Conservation (phyloP, 37 sponge, comb jelly and placozoan genomes). For the Diacarnus erythraeanus region DNA sequence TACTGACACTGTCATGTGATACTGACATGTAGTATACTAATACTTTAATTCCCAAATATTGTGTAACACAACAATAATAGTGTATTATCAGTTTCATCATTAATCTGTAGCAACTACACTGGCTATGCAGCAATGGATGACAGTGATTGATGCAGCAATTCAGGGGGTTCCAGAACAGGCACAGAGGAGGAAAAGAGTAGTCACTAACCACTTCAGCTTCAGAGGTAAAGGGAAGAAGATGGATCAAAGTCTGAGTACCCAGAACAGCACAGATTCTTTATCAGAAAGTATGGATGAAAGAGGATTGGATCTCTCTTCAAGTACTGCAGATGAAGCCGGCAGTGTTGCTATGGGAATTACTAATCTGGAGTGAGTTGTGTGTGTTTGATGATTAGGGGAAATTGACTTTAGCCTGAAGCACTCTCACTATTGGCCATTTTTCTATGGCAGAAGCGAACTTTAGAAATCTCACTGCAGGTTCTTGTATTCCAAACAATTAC, state of each 20-base stretch:
- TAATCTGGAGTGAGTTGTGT: neutral
- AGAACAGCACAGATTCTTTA: neutral
- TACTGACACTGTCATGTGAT: too few species aligned
- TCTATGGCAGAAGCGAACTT: too few species aligned
- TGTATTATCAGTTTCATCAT: too few species aligned
- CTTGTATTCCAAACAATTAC: too few species aligned
- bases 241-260: neutral
- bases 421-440: too few species aligned
- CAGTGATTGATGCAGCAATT: conserved; percentile 89
- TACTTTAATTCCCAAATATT: too few species aligned
- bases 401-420: too few species aligned
- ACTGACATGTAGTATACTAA: too few species aligned
- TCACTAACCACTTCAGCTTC: conserved; percentile 32
- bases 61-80: too few species aligned
- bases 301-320: neutral
- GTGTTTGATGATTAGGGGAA: neutral
- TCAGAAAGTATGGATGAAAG: neutral
- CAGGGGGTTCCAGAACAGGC: conserved; percentile 85
- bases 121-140: conserved; percentile 86
- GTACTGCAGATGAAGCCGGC: neutral
- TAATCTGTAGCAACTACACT: conserved; percentile 34
- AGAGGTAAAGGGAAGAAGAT: neutral
- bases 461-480: too few species aligned
- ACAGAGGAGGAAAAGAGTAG: conserved; percentile 37
- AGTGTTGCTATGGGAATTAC: neutral